Percentiles rank a stretch among this genome's conserved stretches.
phyloP scores from a whole-genome alignment of 2,888 invertebrate genomes.

The Lasius fuliginosus region DNA sequence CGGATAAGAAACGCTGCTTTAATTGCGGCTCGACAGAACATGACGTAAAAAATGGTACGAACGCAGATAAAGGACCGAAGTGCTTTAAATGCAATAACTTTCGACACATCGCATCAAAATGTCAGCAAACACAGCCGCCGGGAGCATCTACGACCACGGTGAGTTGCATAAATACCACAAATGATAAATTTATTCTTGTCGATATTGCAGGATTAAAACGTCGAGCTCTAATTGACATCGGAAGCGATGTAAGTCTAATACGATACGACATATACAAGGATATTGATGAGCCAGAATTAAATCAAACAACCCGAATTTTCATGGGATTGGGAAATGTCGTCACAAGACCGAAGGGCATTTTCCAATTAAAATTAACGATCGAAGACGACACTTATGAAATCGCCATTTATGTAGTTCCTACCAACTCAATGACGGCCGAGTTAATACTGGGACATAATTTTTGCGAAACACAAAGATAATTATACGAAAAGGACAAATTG shows the following conservation, averaged over 20 bases:
- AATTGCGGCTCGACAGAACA: constrained; percentile 62
- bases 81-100: constrained; percentile 71
- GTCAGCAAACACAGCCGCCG: neutral
- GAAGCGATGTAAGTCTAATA: constrained; percentile 37
- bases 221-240: constrained; percentile 39
- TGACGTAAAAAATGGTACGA: constrained; percentile 35
- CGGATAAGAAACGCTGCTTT: constrained; percentile 49
- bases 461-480: too few relatives aligned
- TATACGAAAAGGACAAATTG: too few relatives aligned
- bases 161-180: neutral
- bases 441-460: too few relatives aligned
- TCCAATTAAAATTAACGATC: constrained; percentile 12
- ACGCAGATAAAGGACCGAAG: constrained; percentile 61
- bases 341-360: constrained; percentile 6
- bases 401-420: too few relatives aligned
- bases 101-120: constrained; percentile 58
- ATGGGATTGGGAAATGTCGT: constrained; percentile 33
- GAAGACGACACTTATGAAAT: too few relatives aligned
- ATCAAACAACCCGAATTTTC: neutral
- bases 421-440: too few relatives aligned
- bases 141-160: neutral
- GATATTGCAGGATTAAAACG: constrained; percentile 19
- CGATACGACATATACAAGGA: constrained; percentile 42
- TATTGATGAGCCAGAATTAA: constrained; percentile 26
- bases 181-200: constrained; percentile 1